Evolutionary conservation across 2,113 vertebrate species (phyloP).

Genomic region (Scomber scombrus): DNA sequence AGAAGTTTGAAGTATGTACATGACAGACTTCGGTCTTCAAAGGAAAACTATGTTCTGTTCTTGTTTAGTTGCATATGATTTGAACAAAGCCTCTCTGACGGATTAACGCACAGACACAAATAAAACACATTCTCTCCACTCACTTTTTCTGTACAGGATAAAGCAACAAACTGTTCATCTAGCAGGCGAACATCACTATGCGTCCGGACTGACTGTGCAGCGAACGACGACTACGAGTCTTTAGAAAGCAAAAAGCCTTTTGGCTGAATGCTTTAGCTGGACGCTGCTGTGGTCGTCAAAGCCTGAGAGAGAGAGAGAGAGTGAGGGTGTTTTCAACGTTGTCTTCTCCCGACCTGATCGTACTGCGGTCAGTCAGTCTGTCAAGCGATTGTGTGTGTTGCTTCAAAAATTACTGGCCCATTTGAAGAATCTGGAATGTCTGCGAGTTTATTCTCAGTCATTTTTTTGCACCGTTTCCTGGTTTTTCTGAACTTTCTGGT

Average conservation of each 20-base stretch:
- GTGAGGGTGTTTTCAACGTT: too few relatives aligned
- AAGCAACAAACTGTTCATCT: conserved; percentile 51
- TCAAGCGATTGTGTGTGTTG: conserved; percentile 49
- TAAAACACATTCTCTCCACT: conserved; percentile 36
- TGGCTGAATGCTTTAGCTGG: conserved; percentile 35
- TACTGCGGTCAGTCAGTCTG: conserved; percentile 30
- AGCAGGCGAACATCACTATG: conserved; percentile 25
- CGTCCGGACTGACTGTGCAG: conserved; percentile 37
- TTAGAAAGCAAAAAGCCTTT: conserved; percentile 33
- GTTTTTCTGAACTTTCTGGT: conserved; percentile 94
- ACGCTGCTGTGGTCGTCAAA: conserved; percentile 26
- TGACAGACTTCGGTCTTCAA: conserved; percentile 63
- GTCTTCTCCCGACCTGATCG: conserved; percentile 10
- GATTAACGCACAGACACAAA: conserved; percentile 63
- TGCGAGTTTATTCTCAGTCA: conserved; percentile 64
- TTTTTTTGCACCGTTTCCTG: conserved; percentile 85
- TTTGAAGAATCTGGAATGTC: conserved; percentile 17
- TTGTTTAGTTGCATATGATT: conserved; percentile 74
- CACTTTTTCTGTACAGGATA: conserved; percentile 46
- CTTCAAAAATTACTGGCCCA: conserved; percentile 46
- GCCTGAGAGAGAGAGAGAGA: conserved; percentile 36
- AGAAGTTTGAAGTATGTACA: conserved; percentile 59
- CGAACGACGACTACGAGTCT: conserved; percentile 34
- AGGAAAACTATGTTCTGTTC: conserved; percentile 61
- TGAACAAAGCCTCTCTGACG: conserved; percentile 52